Conservation (phyloP, 2,888 invertebrate genomes). For the Volucella inflata region DNA sequence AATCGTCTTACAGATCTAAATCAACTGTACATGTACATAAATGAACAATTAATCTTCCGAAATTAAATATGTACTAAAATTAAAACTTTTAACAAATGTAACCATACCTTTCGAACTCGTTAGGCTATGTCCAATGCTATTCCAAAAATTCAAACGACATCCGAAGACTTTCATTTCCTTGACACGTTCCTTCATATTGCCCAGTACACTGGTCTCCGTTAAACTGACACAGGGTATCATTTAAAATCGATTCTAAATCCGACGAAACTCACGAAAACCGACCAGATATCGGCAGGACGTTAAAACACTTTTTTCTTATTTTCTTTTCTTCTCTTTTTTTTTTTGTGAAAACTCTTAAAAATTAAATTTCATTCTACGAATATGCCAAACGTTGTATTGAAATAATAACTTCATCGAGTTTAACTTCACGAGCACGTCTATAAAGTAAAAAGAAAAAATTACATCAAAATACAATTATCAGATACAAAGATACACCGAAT, state of each 20-base stretch:
- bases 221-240: conserved; percentile 84
- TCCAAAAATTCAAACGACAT: conserved; percentile 85
- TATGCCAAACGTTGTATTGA: conserved; percentile 39
- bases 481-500: neutral
- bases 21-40: no score
- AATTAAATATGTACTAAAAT: no score
- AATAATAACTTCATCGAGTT: conserved; percentile 60
- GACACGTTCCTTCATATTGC: conserved; percentile 85
- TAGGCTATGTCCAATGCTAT: conserved; percentile 84
- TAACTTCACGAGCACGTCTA: conserved; percentile 44
- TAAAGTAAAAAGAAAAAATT: conserved; percentile 11
- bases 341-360: conserved; percentile 10
- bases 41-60: no score
- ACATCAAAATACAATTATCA: conserved; percentile 25
- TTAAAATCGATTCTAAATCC: conserved; percentile 72
- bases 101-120: conserved; percentile 82
- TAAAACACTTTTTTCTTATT: conserved; percentile 14
- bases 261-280: conserved; percentile 43
- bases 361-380: conserved; percentile 30
- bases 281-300: conserved; percentile 9
- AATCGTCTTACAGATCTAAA: no score
- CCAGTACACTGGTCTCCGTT: conserved; percentile 84
- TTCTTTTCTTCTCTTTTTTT: conserved; percentile 8
- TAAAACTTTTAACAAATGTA: neutral
- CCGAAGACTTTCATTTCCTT: conserved; percentile 85